Conservation (phyloP, 1,140 invertebrate genomes). For the Diuraphis noxia region DNA sequence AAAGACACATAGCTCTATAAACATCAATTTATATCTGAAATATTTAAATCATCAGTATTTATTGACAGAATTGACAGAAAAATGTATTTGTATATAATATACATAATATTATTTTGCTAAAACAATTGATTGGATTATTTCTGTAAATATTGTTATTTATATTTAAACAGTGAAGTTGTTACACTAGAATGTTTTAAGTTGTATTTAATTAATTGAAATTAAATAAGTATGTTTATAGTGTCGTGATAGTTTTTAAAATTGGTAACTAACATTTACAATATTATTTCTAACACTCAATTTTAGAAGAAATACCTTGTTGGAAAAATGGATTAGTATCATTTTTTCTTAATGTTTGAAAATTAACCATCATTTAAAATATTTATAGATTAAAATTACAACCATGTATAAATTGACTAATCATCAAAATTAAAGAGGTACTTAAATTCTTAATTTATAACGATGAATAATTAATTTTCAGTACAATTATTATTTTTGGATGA, state of each 20-base stretch:
- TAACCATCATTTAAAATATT: background rate
- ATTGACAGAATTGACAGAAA: background rate
- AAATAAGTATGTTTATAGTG: background rate
- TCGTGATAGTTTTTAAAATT: background rate
- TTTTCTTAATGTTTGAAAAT: background rate
- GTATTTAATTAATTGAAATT: background rate
- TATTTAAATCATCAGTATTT: slow-evolving; percentile 1
- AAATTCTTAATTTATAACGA: background rate
- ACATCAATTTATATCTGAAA: background rate
- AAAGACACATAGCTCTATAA: background rate
- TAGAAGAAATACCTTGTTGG: background rate
- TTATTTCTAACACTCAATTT: background rate
- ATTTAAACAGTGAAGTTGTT: background rate
- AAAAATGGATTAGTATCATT: background rate
- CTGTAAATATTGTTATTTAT: background rate
- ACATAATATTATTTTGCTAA: background rate
- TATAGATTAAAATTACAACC: too few relatives aligned
- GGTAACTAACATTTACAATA: background rate
- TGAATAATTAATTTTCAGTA: background rate
- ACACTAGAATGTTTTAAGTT: background rate
- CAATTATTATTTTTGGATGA: background rate
- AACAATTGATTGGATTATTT: background rate
- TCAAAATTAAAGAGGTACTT: too few relatives aligned
- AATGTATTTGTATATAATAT: background rate
- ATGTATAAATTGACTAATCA: too few relatives aligned